Base-by-base conservation (phyloP, 2,113 vertebrate species). In the Morone chrysops region DNA sequence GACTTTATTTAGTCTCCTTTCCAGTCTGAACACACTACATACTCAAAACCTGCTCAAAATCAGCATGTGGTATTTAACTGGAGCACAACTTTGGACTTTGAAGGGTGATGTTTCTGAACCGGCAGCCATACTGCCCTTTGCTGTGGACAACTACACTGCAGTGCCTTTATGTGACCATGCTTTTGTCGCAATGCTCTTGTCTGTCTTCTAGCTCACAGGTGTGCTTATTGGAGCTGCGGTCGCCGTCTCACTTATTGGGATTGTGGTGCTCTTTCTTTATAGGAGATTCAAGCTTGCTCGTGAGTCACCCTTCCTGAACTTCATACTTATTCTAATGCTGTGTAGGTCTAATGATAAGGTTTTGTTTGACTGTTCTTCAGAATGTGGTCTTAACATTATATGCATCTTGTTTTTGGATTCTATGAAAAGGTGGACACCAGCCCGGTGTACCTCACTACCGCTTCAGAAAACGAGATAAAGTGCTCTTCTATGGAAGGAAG, bases 401-500 rank as follows among this genome's bases (percentile, higher is more conserved):
- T 69, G 12, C 25, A 14, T 87, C 77, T 61, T 70, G 12, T 57
- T 70, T 81, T 86, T 66, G 31, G n/a, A n/a, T 87, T 75, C 25
- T 78, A 10, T 90, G 61, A 6, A 78, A 95, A 94, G 97, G 93
- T 76, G 92, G 94, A 56, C 93, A 91, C 6, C 96, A 96, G 90
- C 93, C 96, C 0, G 96, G 95, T 0, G 92, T 93, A 2, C 97
- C 96, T 65, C 96, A 97, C 6, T 99, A 99, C 91, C 95, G 98
- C 22, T 98, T 98, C 84, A 95, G 96, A 83, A 99, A 99, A 91
- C 96, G 97, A 75, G 97, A 99, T 95, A 99, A 99, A 91, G 95
- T 99, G 75, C 96, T 99, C 90, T 99, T 99, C 89, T 99, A 99
- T 0, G 97, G 97, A 59, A 93, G 97, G 79, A 98, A 99, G 94